Conservation (phyloP, 2,113 vertebrate species). For the Aegotheles bennettii region DNA sequence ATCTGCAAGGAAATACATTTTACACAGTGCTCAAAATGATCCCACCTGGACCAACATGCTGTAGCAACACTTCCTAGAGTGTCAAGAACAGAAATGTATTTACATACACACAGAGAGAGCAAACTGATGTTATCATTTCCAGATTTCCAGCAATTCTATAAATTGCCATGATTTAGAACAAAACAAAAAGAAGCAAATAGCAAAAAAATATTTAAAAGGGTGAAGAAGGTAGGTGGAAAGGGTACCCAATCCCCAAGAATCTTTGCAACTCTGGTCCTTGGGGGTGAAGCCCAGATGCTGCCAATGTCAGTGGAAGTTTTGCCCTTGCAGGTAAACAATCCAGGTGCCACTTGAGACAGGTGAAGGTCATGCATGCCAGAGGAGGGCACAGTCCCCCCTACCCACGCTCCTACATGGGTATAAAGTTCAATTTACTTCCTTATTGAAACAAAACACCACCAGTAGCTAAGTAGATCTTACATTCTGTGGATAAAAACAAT, state of each 20-base stretch:
- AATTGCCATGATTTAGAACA: not conserved
- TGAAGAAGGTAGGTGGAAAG: not conserved
- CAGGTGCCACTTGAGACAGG: not conserved
- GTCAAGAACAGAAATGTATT: not conserved
- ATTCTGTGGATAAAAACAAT: not conserved
- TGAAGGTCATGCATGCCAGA: not conserved
- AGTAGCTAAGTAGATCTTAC: not conserved
- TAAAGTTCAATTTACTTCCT: not conserved
- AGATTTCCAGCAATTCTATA: not conserved
- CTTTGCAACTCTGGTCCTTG: not conserved
- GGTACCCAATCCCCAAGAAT: fast-evolving
- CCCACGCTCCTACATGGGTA: fast-evolving
- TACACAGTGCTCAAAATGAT: not conserved
- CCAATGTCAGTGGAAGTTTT: not conserved
- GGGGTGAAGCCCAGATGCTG: not conserved
- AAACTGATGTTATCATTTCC: not conserved
- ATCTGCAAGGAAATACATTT: not conserved
- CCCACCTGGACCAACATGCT: not conserved
- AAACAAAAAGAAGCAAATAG: not conserved
- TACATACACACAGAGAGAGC: not conserved
- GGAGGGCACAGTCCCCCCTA: not conserved
- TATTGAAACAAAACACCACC: not conserved
- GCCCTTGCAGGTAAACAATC: not conserved
- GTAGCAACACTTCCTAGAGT: not conserved
- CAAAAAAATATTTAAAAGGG: not conserved